Conservation (phyloP, 2,797 vertebrate species). For the Chrysocyon brachyurus region DNA sequence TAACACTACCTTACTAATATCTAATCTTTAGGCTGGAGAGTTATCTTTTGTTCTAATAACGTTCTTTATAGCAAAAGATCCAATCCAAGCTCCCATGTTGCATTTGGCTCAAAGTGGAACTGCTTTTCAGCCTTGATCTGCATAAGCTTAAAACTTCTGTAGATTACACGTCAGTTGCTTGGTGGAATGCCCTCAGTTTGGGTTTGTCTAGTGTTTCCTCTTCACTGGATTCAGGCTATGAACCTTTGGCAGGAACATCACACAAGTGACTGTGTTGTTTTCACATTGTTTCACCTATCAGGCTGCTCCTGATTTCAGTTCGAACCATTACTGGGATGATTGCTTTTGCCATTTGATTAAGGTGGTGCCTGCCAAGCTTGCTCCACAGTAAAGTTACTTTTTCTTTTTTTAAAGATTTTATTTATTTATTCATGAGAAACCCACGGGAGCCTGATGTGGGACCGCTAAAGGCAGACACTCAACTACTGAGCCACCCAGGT, state of each 20-base stretch:
- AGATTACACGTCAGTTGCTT: not conserved
- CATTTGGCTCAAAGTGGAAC: not conserved
- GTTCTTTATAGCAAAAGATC: not conserved
- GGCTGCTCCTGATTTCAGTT: not conserved
- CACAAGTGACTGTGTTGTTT: not conserved
- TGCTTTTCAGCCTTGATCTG: not conserved
- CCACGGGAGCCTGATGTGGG: no score
- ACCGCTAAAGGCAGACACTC: no score
- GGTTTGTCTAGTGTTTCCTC: not conserved
- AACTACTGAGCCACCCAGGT: no score
- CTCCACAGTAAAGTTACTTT: not conserved
- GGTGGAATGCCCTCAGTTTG: not conserved
- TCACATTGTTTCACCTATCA: not conserved
- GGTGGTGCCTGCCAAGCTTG: not conserved
- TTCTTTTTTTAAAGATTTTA: no score
- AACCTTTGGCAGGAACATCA: not conserved
- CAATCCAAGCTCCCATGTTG: not conserved
- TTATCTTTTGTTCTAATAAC: not conserved
- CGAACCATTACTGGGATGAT: not conserved
- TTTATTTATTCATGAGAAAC: no score
- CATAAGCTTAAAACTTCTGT: not conserved
- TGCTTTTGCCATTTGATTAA: not conserved
- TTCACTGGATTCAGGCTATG: not conserved
- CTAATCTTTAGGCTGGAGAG: not conserved
- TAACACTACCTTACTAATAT: not conserved